Evolutionary conservation across 2,797 vertebrate species (phyloP).

Genomic region (Tiaroga cobitis): DNA sequence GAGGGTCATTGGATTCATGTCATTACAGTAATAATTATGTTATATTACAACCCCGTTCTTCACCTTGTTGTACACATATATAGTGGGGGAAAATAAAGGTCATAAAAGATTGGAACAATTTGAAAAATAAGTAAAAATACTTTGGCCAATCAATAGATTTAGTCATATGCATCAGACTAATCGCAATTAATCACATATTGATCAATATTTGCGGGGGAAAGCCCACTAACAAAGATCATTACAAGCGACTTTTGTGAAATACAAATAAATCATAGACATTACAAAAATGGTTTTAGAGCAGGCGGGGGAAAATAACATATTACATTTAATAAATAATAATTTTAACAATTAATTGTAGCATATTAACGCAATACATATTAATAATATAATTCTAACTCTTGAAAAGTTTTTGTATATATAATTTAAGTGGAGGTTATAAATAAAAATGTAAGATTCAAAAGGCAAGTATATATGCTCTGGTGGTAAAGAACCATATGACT

Average conservation of each 20-base stretch:
- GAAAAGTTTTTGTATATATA: not conserved
- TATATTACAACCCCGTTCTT: not conserved
- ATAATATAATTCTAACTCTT: too few relatives aligned
- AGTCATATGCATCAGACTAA: not conserved
- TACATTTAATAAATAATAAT: not conserved
- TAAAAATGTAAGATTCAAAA: too few relatives aligned
- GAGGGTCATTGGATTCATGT: constrained; percentile 12
- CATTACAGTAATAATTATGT: constrained; percentile 14
- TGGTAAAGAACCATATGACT: not conserved
- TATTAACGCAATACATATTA: not conserved
- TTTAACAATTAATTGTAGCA: not conserved
- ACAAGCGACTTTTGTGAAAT: not conserved
- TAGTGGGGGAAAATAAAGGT: too few relatives aligned
- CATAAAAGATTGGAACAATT: not conserved
- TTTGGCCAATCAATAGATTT: not conserved
- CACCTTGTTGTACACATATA: not conserved
- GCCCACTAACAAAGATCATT: not conserved
- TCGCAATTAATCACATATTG: not conserved
- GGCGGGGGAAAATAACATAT: not conserved
- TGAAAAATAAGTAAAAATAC: not conserved
- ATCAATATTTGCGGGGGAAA: not conserved
- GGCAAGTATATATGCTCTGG: not conserved
- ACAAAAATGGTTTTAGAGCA: not conserved
- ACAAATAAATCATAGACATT: not conserved
- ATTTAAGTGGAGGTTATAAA: not conserved